These are phyloP conservation scores for Diarsia dahlii DNA, from an alignment of 2,888 invertebrate species.

Conservation along the genomic window DNA sequence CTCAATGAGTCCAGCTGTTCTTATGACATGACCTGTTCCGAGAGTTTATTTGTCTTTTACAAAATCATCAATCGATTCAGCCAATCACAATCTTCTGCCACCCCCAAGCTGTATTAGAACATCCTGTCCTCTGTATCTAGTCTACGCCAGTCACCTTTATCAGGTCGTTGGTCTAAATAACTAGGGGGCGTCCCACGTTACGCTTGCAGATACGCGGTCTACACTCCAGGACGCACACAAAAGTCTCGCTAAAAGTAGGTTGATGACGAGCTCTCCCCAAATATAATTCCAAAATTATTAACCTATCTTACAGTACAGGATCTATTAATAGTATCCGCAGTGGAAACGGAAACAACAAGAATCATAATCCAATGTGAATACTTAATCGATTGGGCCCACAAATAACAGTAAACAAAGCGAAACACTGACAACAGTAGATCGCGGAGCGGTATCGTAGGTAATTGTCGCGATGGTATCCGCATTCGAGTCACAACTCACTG, in stretches of 20 bases:
- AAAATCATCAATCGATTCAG: not conserved
- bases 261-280: conserved; percentile 1
- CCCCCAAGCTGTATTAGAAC: not conserved
- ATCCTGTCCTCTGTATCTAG: not conserved
- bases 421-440: conserved; percentile 49
- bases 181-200: not conserved
- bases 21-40: not conserved
- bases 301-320: conserved; percentile 8
- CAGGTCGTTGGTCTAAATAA: not conserved
- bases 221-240: not conserved
- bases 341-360: conserved; percentile 29
- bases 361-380: conserved; percentile 43
- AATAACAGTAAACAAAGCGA: conserved; percentile 53
- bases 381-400: conserved; percentile 37
- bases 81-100: not conserved
- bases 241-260: conserved; percentile 5
- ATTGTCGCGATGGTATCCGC: conserved; percentile 57
- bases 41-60: not conserved
- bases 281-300: conserved; percentile 24
- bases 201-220: not conserved
- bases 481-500: conserved; percentile 38
- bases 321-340: conserved; percentile 24
- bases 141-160: not conserved
- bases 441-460: conserved; percentile 49
- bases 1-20: not conserved